Conservation (phyloP, 1,140 invertebrate genomes). For the Tetragonula clypearis region DNA sequence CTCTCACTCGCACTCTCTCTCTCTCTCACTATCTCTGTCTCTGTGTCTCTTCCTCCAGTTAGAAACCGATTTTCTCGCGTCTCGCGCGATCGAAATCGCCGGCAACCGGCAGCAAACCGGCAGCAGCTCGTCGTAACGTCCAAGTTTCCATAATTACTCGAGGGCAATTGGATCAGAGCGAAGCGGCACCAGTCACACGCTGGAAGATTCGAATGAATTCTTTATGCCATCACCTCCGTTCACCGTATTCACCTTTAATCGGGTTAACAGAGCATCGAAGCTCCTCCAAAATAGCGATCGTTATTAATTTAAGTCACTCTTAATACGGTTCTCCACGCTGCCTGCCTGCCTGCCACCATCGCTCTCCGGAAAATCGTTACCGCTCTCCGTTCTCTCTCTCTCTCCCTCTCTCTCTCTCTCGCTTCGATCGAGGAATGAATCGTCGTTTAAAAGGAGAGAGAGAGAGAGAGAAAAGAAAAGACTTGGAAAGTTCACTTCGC, state of each 20-base stretch:
- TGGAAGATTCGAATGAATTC: constrained; percentile 69
- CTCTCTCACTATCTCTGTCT: no score
- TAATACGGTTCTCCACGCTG: constrained; percentile 50
- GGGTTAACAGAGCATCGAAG: constrained; percentile 75
- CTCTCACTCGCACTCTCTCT: no score
- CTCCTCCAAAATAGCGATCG: constrained; percentile 73
- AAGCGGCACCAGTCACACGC: constrained; percentile 53
- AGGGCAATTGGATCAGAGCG: constrained; percentile 57
- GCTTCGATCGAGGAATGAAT: background rate
- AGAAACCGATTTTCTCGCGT: background rate
- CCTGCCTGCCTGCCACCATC: constrained; percentile 3
- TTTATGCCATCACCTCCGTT: constrained; percentile 70
- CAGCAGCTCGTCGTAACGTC: constrained; percentile 64
- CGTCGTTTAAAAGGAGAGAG: background rate
- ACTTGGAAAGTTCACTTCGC: constrained; percentile 18
- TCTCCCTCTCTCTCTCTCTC: background rate
- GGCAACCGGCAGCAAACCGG: background rate
- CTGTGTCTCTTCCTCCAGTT: background rate
- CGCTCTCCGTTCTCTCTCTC: background rate
- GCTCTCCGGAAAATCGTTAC: constrained; percentile 55
- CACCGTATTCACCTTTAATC: constrained; percentile 68
- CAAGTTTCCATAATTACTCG: constrained; percentile 70
- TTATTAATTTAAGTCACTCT: constrained; percentile 71
- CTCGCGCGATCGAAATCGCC: background rate
- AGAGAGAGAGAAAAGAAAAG: no score